phyloP scores from a whole-genome alignment of 2,113 vertebrate genomes.

The Indri indri region DNA sequence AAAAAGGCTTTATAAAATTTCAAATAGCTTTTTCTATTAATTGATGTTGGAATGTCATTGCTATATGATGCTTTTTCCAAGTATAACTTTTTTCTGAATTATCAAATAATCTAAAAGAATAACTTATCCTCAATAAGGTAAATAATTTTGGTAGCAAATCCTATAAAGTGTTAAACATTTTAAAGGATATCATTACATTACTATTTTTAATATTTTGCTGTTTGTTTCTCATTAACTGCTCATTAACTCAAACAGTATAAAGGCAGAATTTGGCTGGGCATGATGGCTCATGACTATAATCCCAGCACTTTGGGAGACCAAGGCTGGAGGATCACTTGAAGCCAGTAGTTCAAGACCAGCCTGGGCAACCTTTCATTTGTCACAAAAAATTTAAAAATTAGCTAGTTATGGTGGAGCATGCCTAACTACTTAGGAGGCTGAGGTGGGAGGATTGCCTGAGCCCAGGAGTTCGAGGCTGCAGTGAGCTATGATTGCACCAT shows the following conservation, averaged over 20 bases:
- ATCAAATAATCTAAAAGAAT: conserved; percentile 39
- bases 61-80: conserved; percentile 1
- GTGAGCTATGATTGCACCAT: too few relatives aligned
- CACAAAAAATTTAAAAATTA: too few relatives aligned
- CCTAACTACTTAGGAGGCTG: too few relatives aligned
- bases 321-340: too few relatives aligned
- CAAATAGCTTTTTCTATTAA: not conserved
- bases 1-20: conserved; percentile 43
- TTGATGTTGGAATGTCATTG: conserved; percentile 23
- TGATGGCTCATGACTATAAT: too few relatives aligned
- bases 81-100: not conserved
- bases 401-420: too few relatives aligned
- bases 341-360: too few relatives aligned
- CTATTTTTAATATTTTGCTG: not conserved
- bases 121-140: not conserved
- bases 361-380: too few relatives aligned
- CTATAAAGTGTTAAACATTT: not conserved
- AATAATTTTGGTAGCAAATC: conserved; percentile 2
- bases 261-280: not conserved
- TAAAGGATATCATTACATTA: not conserved
- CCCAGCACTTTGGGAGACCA: too few relatives aligned
- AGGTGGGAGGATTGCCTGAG: too few relatives aligned
- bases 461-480: too few relatives aligned
- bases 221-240: not conserved
- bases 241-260: not conserved